Conservation (phyloP, 2,888 invertebrate genomes). For the Lapara coniferarum region DNA sequence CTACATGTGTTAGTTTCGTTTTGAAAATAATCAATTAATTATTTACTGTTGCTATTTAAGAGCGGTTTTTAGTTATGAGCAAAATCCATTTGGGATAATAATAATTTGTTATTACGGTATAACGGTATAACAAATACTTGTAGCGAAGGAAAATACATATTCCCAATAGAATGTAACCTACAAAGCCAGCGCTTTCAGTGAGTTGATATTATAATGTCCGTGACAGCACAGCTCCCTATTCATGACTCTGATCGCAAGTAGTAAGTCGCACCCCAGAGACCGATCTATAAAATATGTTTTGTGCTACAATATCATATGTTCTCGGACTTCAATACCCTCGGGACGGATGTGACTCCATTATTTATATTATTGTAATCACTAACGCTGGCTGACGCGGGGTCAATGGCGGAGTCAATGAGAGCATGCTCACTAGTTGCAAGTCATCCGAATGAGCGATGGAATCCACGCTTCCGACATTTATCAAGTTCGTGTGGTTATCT, state of each 20-base stretch:
- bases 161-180: background rate
- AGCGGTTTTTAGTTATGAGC: too few relatives aligned
- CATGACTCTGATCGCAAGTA: conserved; percentile 51
- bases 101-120: too few relatives aligned
- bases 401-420: conserved; percentile 81
- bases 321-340: conserved; percentile 59
- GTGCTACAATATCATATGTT: conserved; percentile 58
- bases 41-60: background rate
- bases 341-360: conserved; percentile 73
- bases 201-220: conserved; percentile 2
- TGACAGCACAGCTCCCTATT: conserved; percentile 43
- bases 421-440: conserved; percentile 76
- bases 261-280: conserved; percentile 57
- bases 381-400: conserved; percentile 67
- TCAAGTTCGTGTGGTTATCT: conserved; percentile 56
- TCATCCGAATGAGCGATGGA: conserved; percentile 74
- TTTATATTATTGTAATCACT: conserved; percentile 75
- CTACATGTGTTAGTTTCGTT: conserved; percentile 36
- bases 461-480: conserved; percentile 78
- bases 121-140: too few relatives aligned
- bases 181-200: background rate
- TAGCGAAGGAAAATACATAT: background rate
- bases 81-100: too few relatives aligned
- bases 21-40: conserved; percentile 27
- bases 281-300: conserved; percentile 68